Base-by-base conservation (phyloP, 2,888 invertebrate species). In the Tethea ocularis region DNA sequence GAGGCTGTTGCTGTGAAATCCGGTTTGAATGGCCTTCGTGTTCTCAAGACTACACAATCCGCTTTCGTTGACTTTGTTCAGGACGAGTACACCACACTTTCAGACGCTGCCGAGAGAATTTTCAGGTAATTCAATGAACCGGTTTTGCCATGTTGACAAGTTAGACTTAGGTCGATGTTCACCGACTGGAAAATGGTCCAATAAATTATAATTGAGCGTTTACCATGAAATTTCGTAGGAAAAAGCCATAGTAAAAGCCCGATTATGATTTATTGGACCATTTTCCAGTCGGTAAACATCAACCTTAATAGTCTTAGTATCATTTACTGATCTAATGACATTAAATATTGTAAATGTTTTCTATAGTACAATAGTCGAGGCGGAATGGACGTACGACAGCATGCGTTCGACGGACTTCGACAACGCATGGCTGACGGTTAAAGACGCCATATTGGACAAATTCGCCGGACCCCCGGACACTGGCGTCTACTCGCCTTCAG, bases 11-110 rank as follows among this genome's bases (percentile, higher is more conserved):
- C 89, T 59, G 94, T 96, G 52, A 94, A 94, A 58, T 95, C 96
- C 10, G 96, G 97, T 10, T 85, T 97, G 57, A 95, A 94, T 70
- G 95, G 95, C 23, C 89, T 97, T 23, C 93, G 96, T 51, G 95
- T 97, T 0, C 84, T 97, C 64, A 97, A 97, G 85, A 97, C 97
- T 0, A 97, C 97, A 0, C 96, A 97, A 79, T 97, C 97, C 0
- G 95, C 96, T 0, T 97, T 97, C 78, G 95, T 95, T 2, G 96
- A 97, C 83, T 97, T 97, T 77, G 95, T 96, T 23, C 94, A 95
- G 78, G 97, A 97, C 76, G 97, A 96, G 73, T 97, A 95, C 83
- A 95, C 96, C 26, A 96, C 96, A 0, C 87, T 97, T 22, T 94
- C 96, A 0, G 97, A 97, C 84, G 94, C 95, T 51, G 94, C 95